Percentiles rank a stretch among this genome's conserved stretches.
These are phyloP conservation scores for Podocnemis expansa DNA, from an alignment of 2,113 vertebrate species.

Conservation along the genomic window DNA sequence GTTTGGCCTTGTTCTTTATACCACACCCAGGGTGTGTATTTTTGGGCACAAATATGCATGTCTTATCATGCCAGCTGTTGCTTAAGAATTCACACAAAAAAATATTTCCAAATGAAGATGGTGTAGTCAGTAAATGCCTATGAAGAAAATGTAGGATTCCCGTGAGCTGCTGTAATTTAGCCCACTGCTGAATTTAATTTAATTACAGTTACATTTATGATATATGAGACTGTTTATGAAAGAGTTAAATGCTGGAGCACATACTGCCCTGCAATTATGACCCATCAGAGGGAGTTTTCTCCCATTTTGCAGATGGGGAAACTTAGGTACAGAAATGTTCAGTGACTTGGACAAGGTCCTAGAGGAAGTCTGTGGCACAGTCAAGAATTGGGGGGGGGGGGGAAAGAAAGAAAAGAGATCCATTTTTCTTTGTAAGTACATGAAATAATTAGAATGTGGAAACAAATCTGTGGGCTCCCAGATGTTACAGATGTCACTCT, in stretches of 20 bases:
- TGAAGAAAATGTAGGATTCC: conserved; percentile 20
- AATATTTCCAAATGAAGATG: conserved; percentile 30
- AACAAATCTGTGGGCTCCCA: conserved; percentile 34
- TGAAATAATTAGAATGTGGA: conserved; percentile 53
- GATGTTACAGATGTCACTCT: conserved; percentile 35
- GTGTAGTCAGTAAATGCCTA: background rate
- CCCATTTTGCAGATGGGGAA: background rate
- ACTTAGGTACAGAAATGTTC: background rate
- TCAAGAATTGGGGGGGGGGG: no score
- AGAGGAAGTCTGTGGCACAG: background rate
- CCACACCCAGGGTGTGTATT: background rate
- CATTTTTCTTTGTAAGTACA: conserved; percentile 37
- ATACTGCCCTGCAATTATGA: accelerated
- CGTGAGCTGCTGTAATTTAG: background rate
- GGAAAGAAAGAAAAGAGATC: conserved; percentile 10
- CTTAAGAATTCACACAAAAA: background rate
- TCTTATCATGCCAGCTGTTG: conserved; percentile 19
- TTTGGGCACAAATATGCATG: background rate
- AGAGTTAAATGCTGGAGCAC: background rate
- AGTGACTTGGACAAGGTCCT: background rate
- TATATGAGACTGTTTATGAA: background rate
- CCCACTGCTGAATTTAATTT: conserved; percentile 43
- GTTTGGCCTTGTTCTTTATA: background rate
- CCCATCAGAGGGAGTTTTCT: background rate
- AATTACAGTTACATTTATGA: background rate